These are phyloP conservation scores for Heteromyza rotundicornis DNA, from an alignment of 2,888 invertebrate species.

Conservation along the genomic window DNA sequence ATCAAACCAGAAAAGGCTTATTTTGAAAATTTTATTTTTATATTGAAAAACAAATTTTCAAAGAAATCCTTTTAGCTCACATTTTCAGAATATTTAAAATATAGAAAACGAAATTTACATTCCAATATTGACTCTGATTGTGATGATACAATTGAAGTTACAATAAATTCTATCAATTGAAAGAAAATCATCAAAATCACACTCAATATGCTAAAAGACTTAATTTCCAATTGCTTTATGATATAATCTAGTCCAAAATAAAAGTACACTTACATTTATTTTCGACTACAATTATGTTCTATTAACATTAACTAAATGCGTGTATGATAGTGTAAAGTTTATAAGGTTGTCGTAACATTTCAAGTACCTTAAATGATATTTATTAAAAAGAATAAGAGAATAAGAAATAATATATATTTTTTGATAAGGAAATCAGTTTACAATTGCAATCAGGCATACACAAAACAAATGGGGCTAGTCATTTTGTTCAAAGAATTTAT, in stretches of 20 bases:
- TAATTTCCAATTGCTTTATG: too few species aligned
- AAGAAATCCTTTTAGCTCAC: neutral
- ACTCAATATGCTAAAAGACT: neutral
- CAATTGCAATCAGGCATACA: neutral
- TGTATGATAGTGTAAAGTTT: too few species aligned
- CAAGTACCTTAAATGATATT: conserved; percentile 21
- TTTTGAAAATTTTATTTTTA: neutral
- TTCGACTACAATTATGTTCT: too few species aligned
- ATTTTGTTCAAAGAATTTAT: conserved; percentile 37
- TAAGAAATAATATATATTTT: neutral
- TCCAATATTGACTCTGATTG: neutral
- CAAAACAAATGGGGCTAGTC: conserved; percentile 43
- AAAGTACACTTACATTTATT: neutral
- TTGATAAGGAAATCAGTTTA: neutral
- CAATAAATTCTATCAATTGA: too few species aligned
- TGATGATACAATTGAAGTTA: neutral
- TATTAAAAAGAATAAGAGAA: too few species aligned
- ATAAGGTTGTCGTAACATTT: conserved; percentile 18
- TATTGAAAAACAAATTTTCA: neutral
- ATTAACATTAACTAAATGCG: too few species aligned
- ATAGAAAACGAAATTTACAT: neutral
- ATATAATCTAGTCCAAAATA: neutral
- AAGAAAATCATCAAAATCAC: neutral
- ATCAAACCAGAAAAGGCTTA: neutral
- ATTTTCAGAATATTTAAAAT: too few species aligned